Percentiles rank a stretch among this genome's conserved stretches.
phyloP scores from a whole-genome alignment of 2,797 vertebrate genomes.

The Cyprinella venusta region DNA sequence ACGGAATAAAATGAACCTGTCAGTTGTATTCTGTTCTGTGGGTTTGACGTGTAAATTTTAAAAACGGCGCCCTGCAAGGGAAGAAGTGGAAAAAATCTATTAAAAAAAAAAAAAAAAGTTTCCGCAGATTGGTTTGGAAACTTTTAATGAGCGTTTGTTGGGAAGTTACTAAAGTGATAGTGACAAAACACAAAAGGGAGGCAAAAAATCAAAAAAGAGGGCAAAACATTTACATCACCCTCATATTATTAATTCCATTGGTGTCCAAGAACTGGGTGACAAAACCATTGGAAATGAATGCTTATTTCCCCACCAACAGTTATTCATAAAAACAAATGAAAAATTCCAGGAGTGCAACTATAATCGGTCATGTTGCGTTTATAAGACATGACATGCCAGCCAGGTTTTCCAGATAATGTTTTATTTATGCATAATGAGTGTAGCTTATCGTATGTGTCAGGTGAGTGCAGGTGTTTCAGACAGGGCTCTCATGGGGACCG shows the following conservation, averaged over 20 bases:
- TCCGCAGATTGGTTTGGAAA: conserved; percentile 64
- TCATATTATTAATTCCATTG: conserved; percentile 35
- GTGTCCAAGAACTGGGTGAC: conserved; percentile 15
- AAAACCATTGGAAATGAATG: conserved; percentile 15
- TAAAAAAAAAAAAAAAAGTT: conserved; percentile 26
- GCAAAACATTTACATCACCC: conserved; percentile 9
- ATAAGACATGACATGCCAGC: conserved; percentile 45
- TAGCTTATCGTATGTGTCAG: conserved; percentile 61
- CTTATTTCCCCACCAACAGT: conserved; percentile 8
- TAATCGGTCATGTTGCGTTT: conserved; percentile 37
- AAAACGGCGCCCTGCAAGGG: conserved; percentile 43
- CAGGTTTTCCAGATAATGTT: conserved; percentile 53
- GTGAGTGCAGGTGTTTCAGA: conserved; percentile 64
- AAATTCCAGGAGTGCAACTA: conserved; percentile 35
- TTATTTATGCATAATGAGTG: conserved; percentile 67
- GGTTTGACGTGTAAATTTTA: conserved; percentile 50
- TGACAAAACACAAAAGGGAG: conserved; percentile 57
- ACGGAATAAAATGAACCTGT: conserved; percentile 25
- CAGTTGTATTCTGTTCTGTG: conserved; percentile 35
- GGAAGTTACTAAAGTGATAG: conserved; percentile 65
- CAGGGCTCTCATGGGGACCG: conserved; percentile 51
- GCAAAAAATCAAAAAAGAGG: not conserved
- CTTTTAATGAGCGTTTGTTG: conserved; percentile 76
- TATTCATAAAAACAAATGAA: conserved; percentile 44
- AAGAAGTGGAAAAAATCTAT: conserved; percentile 54